Base-by-base conservation (phyloP, 2,113 vertebrate genomes). In the Tragelaphus imberbis region DNA sequence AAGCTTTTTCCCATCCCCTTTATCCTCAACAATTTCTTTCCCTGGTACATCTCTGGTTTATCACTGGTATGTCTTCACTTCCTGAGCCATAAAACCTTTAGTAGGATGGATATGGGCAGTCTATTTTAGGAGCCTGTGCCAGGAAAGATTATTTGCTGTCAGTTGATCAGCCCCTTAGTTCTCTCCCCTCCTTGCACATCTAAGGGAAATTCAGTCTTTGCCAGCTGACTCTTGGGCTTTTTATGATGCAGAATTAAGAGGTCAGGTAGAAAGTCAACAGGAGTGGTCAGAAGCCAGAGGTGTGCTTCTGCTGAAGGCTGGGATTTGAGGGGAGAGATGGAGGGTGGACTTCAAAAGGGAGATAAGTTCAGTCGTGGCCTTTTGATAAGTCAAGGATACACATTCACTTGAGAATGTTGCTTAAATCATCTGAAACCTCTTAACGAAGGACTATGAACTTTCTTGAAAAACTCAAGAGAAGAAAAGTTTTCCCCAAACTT, bases 371-470 rank as follows among this genome's bases (percentile, higher is more conserved):
- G 8, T 25, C 59, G 3, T 59, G 40, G 5, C 7, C 10, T 55
- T 85, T 10, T 28, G 30, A 6, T 47, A 33, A 40, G 23, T n/a
- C 19, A 53, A 47, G 30, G 23, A 19, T 79, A 47, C 19, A 12
- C 27, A 56, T 86, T 55, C 5, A 2, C 80, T 61, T 7, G 55
- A 53, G 25, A 86, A 51, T 79, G 16, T n/a, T 58, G 44, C 15
- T 84, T 11, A 36, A n/a, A 14, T 9, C 25, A 81, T 25, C 63
- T 84, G 81, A 65, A 84, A 27, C 33, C 40, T 56, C 14, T 30
- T 75, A 47, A n/a, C 25, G n/a, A 84, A 94, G 58, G 23, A 85
- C 53, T 79, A 27, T 30, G 30, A 84, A 40, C 49, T 85, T 97
- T 36, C 56, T 59, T 33, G 53, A 65, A 95, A 63, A n/a, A 15